Base-by-base conservation (phyloP, 1,140 invertebrate species). In the Protaetia brevitarsis region DNA sequence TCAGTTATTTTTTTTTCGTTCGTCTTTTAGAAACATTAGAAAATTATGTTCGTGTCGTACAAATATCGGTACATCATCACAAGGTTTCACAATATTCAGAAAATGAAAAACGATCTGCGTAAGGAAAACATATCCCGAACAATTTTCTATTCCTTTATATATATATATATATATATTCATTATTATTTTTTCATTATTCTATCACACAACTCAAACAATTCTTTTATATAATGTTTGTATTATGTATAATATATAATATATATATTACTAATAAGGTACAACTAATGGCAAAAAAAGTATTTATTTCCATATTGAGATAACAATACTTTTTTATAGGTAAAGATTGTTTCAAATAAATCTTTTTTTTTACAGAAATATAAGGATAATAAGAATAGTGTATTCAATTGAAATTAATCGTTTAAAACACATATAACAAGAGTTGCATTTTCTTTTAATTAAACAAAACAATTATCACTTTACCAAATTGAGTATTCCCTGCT, bases 281-380 rank as follows among this genome's bases (percentile, higher is more conserved):
- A 29, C 57, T 59, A 59, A 59, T 59, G 57, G 57, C 57, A 59
- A 29, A 59, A 34, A 59, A 59, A 59, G 57, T 59, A 59, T 59
- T n/a, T n/a, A n/a, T n/a, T n/a, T 59, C 16, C 57, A 59, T 27
- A 59, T 51, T 19, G 41, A 27, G 57, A 31, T 10, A 59, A 59
- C 57, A 59, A 59, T 59, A 59, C 57, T 59, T 59, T 59, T 59
- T 59, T 59, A 59, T 59, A 59, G 57, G 57, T 59, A 59, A 59
- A 59, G 57, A 59, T 59, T 23, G 57, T 59, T 59, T 51, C 16
- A 51, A 51, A 51, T 23, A 51, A 51, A n/a, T n/a, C n/a, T n/a
- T n/a, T n/a, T n/a, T n/a, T n/a, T n/a, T n/a, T n/a, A n/a, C n/a
- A n/a, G n/a, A n/a, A n/a, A n/a, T n/a, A n/a, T n/a, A n/a, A n/a